Conservation (phyloP, 2,797 vertebrate genomes). For the Simalia tracyae region DNA sequence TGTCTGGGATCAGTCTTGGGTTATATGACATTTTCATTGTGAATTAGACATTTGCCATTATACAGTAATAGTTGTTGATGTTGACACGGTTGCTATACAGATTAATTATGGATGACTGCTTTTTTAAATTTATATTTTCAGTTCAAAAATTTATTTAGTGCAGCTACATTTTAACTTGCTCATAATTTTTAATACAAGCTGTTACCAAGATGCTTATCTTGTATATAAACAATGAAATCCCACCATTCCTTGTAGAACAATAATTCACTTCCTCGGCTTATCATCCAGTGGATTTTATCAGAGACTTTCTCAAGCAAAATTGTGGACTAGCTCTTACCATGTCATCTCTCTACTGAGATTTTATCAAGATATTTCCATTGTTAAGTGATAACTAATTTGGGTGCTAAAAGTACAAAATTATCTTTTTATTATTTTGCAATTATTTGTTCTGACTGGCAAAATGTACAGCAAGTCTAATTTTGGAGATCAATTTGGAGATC, state of each 20-base stretch:
- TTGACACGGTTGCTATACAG: background rate
- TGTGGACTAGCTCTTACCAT: background rate
- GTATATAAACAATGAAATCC: background rate
- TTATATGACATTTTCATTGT: background rate
- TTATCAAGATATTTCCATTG: background rate
- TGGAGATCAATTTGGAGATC: background rate
- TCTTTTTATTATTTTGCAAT: background rate
- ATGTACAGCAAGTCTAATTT: background rate
- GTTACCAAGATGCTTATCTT: background rate
- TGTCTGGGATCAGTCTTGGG: background rate
- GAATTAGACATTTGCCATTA: background rate
- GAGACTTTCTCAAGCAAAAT: background rate
- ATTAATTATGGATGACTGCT: background rate
- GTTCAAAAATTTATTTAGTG: background rate
- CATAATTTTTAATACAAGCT: background rate
- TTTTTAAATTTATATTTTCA: background rate
- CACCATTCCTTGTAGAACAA: background rate
- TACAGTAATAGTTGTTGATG: background rate
- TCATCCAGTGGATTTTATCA: background rate
- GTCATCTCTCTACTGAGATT: background rate
- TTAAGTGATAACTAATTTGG: background rate
- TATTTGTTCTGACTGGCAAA: background rate
- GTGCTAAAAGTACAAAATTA: background rate
- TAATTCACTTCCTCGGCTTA: background rate
- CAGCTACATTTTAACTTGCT: background rate